phyloP scores from a whole-genome alignment of 2,113 vertebrate species.

The Oxyruncus cristatus region DNA sequence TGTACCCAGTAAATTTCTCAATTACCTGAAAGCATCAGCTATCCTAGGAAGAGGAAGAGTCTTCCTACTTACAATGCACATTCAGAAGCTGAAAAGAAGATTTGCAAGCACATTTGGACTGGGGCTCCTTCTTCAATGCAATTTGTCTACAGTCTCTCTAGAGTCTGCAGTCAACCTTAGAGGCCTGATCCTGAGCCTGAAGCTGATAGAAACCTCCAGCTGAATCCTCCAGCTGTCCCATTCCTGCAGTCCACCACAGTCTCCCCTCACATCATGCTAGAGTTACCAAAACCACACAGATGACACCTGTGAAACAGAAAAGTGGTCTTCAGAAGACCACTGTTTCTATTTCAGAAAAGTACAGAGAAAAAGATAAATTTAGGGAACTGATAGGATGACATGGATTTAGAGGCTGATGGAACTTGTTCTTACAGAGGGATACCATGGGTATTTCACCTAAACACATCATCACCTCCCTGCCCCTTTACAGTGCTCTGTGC shows the following conservation, averaged over 20 bases:
- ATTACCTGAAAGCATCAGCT: background rate
- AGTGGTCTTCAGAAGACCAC: background rate
- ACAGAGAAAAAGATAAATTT: background rate
- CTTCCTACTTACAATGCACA: background rate
- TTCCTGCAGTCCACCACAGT: background rate
- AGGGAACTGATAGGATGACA: background rate
- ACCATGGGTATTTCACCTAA: background rate
- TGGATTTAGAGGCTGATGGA: background rate
- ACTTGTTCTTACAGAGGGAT: background rate
- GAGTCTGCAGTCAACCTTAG: background rate
- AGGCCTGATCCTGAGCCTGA: background rate
- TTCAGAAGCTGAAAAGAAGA: background rate
- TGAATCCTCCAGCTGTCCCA: background rate
- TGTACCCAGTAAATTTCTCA: background rate
- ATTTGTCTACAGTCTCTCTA: background rate
- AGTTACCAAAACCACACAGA: background rate
- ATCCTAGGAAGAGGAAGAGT: background rate
- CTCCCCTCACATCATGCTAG: background rate
- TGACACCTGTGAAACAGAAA: background rate
- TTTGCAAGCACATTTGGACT: background rate
- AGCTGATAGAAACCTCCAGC: background rate
- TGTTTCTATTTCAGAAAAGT: background rate
- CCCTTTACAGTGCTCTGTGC: background rate
- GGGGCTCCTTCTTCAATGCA: background rate
- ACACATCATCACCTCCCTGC: background rate